Conservation (phyloP, 2,888 invertebrate species). For the Chesias legatella region DNA sequence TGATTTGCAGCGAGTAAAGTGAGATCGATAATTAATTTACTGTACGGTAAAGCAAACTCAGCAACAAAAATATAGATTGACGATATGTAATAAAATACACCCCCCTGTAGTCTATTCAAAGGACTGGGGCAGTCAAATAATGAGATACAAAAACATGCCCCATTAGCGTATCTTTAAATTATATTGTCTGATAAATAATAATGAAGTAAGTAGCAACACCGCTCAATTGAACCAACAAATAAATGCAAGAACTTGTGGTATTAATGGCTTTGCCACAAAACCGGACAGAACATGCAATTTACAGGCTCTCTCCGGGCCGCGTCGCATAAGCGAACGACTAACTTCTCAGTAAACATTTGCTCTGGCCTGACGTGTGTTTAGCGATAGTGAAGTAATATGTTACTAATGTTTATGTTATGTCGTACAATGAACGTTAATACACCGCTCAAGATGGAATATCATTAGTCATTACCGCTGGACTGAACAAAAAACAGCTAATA, state of each 20-base stretch:
- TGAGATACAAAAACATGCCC: no score
- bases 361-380: slow-evolving; percentile 53
- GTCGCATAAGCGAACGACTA: slow-evolving; percentile 38
- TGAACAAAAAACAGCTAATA: slow-evolving; percentile 18
- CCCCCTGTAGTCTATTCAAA: no score
- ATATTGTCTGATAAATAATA: slow-evolving; percentile 19
- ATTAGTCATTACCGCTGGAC: slow-evolving; percentile 37
- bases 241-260: slow-evolving; percentile 14
- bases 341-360: slow-evolving; percentile 59
- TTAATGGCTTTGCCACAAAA: slow-evolving; percentile 26
- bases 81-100: slow-evolving; percentile 1
- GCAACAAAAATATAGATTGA: slow-evolving; percentile 40
- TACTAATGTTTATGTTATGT: slow-evolving; percentile 62
- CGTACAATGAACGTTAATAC: slow-evolving; percentile 51
- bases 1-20: slow-evolving; percentile 43
- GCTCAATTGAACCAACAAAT: slow-evolving; percentile 12
- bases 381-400: slow-evolving; percentile 61
- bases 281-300: slow-evolving; percentile 18
- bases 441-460: slow-evolving; percentile 50
- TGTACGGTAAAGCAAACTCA: slow-evolving; percentile 39
- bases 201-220: slow-evolving; percentile 26
- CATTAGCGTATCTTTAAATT: no score
- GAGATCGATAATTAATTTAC: slow-evolving; percentile 46
- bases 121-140: no score
- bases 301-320: slow-evolving; percentile 31